Evolutionary conservation across 2,113 vertebrate species (phyloP).

Genomic region (Pterophyllum scalare): DNA sequence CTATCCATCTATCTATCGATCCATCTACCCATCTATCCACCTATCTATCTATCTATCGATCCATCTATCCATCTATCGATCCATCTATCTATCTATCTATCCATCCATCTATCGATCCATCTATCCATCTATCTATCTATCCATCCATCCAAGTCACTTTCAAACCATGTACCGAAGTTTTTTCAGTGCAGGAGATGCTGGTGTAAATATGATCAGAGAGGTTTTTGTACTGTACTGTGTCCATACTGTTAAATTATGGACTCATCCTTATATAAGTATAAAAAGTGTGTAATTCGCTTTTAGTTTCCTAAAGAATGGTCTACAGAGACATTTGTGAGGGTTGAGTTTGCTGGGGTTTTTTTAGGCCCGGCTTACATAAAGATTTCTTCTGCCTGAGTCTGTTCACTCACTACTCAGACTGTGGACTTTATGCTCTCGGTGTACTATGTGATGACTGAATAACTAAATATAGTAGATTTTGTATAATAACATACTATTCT

Average conservation of each 20-base stretch:
- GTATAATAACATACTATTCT: no score
- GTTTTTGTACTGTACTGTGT: neutral
- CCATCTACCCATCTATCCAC: no score
- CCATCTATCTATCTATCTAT: no score
- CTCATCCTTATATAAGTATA: neutral
- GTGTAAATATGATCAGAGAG: neutral
- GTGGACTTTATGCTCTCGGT: neutral
- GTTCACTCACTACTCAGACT: no score
- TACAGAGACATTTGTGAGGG: no score
- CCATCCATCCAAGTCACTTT: neutral
- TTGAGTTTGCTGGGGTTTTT: neutral
- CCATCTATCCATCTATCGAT: no score
- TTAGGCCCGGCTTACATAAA: neutral
- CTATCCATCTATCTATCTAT: no score
- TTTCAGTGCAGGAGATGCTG: no score
- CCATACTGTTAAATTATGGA: neutral
- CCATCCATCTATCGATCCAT: no score
- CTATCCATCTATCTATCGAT: no score
- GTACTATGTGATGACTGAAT: neutral
- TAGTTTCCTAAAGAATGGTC: neutral
- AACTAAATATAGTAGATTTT: neutral
- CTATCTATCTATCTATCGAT: no score
- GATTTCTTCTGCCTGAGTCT: no score
- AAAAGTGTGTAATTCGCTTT: neutral
- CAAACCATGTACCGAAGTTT: neutral